Evolutionary conservation across 2,113 vertebrate genomes (phyloP).

Genomic region (Chroicocephalus ridibundus): DNA sequence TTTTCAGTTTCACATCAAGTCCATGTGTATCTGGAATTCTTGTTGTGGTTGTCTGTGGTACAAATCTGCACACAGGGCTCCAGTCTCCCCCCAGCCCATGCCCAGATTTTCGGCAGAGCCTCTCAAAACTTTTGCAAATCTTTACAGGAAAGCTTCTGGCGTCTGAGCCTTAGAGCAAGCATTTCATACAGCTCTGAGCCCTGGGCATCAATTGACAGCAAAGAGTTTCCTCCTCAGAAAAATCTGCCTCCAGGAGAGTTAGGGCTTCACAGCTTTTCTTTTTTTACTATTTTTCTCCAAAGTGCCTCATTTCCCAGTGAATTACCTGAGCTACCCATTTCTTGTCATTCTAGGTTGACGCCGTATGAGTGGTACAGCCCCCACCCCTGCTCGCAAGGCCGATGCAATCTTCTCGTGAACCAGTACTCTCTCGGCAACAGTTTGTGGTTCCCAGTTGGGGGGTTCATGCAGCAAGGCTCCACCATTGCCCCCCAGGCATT

Average conservation of each 20-base stretch:
- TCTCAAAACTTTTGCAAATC: background rate
- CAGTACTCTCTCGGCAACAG: slow-evolving; percentile 98
- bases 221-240: slow-evolving; percentile 23
- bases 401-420: slow-evolving; percentile 93
- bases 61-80: background rate
- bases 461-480: slow-evolving; percentile 99
- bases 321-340: background rate
- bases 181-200: slow-evolving; percentile 1
- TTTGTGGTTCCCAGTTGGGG: slow-evolving; percentile 96
- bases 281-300: background rate
- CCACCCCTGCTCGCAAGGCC: slow-evolving; percentile 91
- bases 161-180: background rate
- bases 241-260: background rate
- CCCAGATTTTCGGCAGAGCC: background rate
- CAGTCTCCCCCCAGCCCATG: background rate
- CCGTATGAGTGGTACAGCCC: slow-evolving; percentile 99
- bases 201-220: slow-evolving; percentile 9
- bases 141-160: slow-evolving; percentile 15
- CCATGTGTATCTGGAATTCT: background rate
- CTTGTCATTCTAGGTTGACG: slow-evolving; percentile 79
- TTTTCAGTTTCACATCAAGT: background rate
- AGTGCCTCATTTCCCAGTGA: background rate
- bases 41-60: background rate
- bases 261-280: background rate
- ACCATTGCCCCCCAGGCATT: slow-evolving; percentile 95